Base-by-base conservation (phyloP, 2,888 invertebrate species). In the Agrotis segetum region DNA sequence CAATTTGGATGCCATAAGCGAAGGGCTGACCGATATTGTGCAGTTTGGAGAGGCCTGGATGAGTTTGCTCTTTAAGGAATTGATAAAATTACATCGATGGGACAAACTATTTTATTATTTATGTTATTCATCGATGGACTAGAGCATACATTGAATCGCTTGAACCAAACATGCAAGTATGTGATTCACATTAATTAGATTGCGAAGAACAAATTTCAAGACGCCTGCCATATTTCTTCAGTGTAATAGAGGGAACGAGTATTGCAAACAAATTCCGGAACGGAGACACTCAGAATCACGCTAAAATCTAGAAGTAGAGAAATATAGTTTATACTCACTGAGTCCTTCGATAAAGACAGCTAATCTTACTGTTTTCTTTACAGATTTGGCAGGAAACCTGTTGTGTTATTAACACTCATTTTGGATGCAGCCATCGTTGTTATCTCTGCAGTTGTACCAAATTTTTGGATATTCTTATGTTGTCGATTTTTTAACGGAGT, bases 391-490 rank as follows among this genome's bases (percentile, higher is more conserved):
- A 50, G 73, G 11, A 73, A 58, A 47, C 64, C 73, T 19, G 65
- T 73, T 19, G 58, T 58, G 3, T 47, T 58, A 85, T 88, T 97
- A 49, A 96, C 97, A 14, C 93, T 97, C 61, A 86, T 96, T 46
- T 89, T 96, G 29, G 97, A 97, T 89, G 91, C 96, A 21, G 89
- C 96, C 11, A 97, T 97, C 64, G 92, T 97, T 34, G 90, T 91
- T 6, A 73, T 96, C 21, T 97, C 97, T 52, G 96, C 97, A 1
- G 93, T 96, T 59, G 95, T 96, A 6, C 96, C 97, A 5, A 93
- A 96, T 88, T 96, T 97, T 78, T 97, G 96, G 95, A 90, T 97
- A 87, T 97, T 97, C 87, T 87, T 97, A 29, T 81, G 96, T n/a
- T 93, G 96, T 65, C 95, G 97, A 81, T 97, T 97, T 83, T 86